Conservation (phyloP, 1,140 invertebrate genomes). For the Pogonomyrmex californicus region DNA sequence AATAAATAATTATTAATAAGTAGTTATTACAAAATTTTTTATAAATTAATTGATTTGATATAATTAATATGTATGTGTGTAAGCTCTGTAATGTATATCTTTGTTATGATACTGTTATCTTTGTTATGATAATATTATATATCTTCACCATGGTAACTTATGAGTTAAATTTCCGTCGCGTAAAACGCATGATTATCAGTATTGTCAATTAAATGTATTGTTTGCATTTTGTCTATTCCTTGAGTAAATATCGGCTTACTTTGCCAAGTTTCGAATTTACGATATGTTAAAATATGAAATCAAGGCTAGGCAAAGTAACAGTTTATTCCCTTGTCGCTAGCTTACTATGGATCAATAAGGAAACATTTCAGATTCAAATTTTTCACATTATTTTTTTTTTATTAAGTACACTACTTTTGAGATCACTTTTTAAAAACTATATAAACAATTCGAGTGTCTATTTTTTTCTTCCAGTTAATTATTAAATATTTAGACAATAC, state of each 20-base stretch:
- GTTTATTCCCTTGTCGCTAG: neutral
- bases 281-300: conserved; percentile 20
- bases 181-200: conserved; percentile 20
- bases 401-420: neutral
- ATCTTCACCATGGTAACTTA: conserved; percentile 4
- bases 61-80: neutral
- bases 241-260: neutral
- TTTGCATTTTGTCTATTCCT: neutral
- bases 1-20: neutral
- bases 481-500: neutral
- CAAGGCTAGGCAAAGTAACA: neutral
- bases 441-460: neutral
- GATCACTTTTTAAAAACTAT: neutral
- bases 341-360: conserved; percentile 6
- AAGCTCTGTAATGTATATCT: neutral
- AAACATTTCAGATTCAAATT: conserved; percentile 1
- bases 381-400: conserved; percentile 27
- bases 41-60: neutral
- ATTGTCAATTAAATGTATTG: conserved; percentile 18
- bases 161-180: conserved; percentile 9
- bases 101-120: neutral
- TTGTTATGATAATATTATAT: neutral
- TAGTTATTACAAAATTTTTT: neutral
- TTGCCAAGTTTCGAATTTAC: conserved; percentile 28
- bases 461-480: neutral